Conservation (phyloP, 2,888 invertebrate species). For the Drosophila aldrichi region DNA sequence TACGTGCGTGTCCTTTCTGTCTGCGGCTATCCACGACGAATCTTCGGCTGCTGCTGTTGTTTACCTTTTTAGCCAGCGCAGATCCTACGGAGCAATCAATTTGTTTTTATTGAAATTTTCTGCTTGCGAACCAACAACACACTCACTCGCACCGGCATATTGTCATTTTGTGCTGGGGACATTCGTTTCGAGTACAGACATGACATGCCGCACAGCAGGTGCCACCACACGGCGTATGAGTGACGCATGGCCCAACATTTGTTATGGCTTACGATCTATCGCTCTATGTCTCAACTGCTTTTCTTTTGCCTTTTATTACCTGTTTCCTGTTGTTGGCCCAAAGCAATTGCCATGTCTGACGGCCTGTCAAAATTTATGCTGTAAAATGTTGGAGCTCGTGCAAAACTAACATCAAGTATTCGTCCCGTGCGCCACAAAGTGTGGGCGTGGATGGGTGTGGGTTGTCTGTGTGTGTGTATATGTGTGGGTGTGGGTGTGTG, state of each 20-base stretch:
- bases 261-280: constrained; percentile 61
- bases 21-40: constrained; percentile 43
- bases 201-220: constrained; percentile 48
- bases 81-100: constrained; percentile 75
- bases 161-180: constrained; percentile 64
- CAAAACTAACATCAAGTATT: constrained; percentile 55
- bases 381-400: constrained; percentile 44
- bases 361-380: constrained; percentile 71
- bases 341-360: constrained; percentile 41
- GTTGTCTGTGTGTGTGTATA: neutral
- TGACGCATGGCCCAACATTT: constrained; percentile 75
- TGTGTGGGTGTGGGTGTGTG: constrained; percentile 9
- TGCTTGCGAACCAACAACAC: constrained; percentile 15
- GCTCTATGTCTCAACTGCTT: constrained; percentile 21
- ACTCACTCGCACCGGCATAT: constrained; percentile 20
- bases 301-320: constrained; percentile 52
- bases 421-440: constrained; percentile 15
- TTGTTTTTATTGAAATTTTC: constrained; percentile 78
- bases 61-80: constrained; percentile 68
- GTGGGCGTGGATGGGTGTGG: neutral
- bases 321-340: constrained; percentile 54
- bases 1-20: constrained; percentile 39
- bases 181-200: constrained; percentile 60
- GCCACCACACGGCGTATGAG: constrained; percentile 68
- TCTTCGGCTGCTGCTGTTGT: constrained; percentile 27